Base-by-base conservation (phyloP, 2,797 vertebrate species). In the Eospalax fontanierii region DNA sequence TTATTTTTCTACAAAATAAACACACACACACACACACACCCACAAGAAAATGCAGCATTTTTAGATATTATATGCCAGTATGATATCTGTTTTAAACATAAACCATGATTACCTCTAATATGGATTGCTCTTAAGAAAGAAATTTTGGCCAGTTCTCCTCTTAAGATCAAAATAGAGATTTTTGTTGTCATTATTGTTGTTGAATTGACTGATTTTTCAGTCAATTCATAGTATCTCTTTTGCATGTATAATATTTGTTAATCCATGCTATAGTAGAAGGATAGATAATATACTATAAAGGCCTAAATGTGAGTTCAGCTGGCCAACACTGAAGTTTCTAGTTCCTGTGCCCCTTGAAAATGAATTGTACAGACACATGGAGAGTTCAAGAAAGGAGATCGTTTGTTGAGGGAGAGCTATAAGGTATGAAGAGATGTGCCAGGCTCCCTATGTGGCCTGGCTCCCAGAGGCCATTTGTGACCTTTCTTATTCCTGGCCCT, bases 21-120 rank as follows among this genome's bases (percentile, higher is more conserved):
- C n/a, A n/a, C n/a, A n/a, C n/a, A n/a, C n/a, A n/a, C n/a, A n/a
- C n/a, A n/a, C n/a, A n/a, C n/a, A n/a, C n/a, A n/a, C n/a, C n/a
- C n/a, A n/a, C n/a, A 54, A 78, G 12, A 74, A 84, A 74, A 30
- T 3, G 50, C 79, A 59, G 21, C 30, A 74, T 30, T 73, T n/a
- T 91, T 40, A 68, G 21, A 26, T 21, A 76, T 40, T 78, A 28
- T 57, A 24, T 35, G 4, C 14, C 57, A n/a, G n/a, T n/a, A n/a
- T n/a, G n/a, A n/a, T n/a, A n/a, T n/a, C n/a, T n/a, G n/a, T 95
- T 59, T 95, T 46, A 90, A 91, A 54, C 11, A 76, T 26, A 86
- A 61, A 74, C 46, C 8, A 26, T 54, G 73, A 86, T 89, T 82
- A 89, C 66, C 18, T 85, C 6, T 84, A 91, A 82, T 68, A 87